Percentiles rank a stretch among this genome's conserved stretches.
These are phyloP conservation scores for Pachypsylla venusta DNA, from an alignment of 1,140 invertebrate genomes.

Conservation along the genomic window DNA sequence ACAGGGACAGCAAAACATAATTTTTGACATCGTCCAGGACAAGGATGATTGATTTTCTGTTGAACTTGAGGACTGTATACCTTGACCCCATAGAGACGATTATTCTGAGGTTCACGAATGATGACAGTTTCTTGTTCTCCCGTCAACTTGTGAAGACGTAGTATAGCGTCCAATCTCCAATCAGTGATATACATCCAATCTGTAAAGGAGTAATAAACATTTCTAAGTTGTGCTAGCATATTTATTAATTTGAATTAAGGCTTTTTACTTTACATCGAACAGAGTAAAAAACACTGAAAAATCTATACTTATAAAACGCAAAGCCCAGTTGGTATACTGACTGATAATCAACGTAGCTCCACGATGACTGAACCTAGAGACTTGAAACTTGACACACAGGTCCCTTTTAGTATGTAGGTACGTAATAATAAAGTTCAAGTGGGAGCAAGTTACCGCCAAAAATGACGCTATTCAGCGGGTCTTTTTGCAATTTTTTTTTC, in stretches of 20 bases:
- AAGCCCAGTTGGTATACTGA: too few species aligned
- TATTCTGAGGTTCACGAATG: slow-evolving; percentile 75
- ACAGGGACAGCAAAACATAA: slow-evolving; percentile 69
- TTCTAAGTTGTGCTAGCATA: neutral
- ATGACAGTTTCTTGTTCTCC: slow-evolving; percentile 73
- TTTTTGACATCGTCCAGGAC: slow-evolving; percentile 87
- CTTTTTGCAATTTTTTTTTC: too few species aligned
- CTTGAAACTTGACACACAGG: too few species aligned
- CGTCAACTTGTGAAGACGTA: slow-evolving; percentile 74
- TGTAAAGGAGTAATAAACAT: slow-evolving; percentile 22
- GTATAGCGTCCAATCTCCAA: slow-evolving; percentile 90
- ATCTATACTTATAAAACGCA: too few species aligned
- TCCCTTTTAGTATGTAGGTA: too few species aligned
- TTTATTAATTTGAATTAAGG: neutral
- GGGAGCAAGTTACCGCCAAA: too few species aligned
- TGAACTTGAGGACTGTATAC: slow-evolving; percentile 53
- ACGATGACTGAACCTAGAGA: too few species aligned
- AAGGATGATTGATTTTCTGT: slow-evolving; percentile 60
- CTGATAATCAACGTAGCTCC: too few species aligned
- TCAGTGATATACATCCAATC: slow-evolving; percentile 97
- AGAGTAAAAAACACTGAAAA: too few species aligned
- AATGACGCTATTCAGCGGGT: too few species aligned
- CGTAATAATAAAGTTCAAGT: too few species aligned
- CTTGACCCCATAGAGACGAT: slow-evolving; percentile 81
- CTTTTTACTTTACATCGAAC: too few species aligned